A percentile compares a stretch with the other conserved stretches of the same genome.
Evolutionary conservation across 35 echinoderm and acorn worm genomes (phyloP).

Genomic region (Heliocidaris tuberculata): DNA sequence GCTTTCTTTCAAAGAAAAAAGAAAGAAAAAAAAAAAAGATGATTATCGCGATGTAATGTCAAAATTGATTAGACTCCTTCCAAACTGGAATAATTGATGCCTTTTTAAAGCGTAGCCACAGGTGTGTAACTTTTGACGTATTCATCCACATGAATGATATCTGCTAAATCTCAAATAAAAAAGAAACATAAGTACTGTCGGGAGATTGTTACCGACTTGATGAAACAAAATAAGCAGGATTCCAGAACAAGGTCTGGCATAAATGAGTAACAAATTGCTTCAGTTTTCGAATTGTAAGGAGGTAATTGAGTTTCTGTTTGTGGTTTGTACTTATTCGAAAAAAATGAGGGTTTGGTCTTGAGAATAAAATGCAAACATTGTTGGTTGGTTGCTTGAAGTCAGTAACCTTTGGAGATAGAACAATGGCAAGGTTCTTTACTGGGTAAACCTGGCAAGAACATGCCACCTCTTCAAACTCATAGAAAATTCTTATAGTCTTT

Average conservation of each 20-base stretch:
- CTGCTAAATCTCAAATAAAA: conserved; percentile 5
- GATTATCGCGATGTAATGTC: neutral
- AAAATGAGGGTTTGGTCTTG: neutral
- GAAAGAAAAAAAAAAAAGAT: neutral
- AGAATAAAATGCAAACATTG: neutral
- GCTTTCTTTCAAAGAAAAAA: neutral
- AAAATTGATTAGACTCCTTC: neutral
- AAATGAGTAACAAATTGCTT: conserved; percentile 18
- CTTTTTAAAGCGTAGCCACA: neutral
- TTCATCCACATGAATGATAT: neutral
- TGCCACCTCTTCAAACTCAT: neutral
- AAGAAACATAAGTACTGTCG: neutral
- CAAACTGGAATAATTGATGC: conserved; percentile 17
- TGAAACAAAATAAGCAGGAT: neutral
- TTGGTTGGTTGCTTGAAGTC: neutral
- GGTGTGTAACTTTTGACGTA: neutral
- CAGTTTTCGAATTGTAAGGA: neutral
- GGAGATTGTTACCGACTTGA: neutral
- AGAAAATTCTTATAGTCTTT: too few relatives aligned
- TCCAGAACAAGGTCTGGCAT: neutral
- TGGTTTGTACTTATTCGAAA: neutral
- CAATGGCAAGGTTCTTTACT: neutral
- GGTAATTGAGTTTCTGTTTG: conserved; percentile 16
- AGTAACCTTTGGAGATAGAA: neutral
- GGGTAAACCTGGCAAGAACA: neutral